These are phyloP conservation scores for Haliclona indistincta DNA, from an alignment of 37 sponge, comb jelly and placozoan species.

Conservation along the genomic window DNA sequence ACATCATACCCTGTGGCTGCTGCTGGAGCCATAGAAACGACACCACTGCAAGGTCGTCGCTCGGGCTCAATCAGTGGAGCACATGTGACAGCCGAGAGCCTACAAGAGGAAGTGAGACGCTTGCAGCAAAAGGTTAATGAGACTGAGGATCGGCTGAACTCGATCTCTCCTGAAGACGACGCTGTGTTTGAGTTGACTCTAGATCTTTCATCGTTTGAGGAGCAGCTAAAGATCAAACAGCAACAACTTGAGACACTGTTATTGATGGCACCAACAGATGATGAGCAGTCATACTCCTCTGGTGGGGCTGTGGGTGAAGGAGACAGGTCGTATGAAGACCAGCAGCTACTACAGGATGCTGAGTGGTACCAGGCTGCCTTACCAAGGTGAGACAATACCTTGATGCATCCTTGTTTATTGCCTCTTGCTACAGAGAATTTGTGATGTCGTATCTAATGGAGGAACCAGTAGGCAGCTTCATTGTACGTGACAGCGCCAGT, in stretches of 20 bases:
- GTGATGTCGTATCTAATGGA: conserved; percentile 53
- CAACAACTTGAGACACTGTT: background rate
- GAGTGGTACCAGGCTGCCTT: conserved; percentile 61
- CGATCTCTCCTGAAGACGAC: background rate
- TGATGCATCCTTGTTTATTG: background rate
- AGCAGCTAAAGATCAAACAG: background rate
- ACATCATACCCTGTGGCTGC: too few species aligned
- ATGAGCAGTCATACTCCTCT: background rate
- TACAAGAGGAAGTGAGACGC: background rate
- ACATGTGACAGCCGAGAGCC: background rate
- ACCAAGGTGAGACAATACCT: conserved; percentile 23
- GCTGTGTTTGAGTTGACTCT: background rate
- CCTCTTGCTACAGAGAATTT: conserved; percentile 23
- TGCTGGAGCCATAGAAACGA: too few species aligned
- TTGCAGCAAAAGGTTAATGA: background rate
- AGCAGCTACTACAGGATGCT: conserved; percentile 37
- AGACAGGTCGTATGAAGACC: background rate
- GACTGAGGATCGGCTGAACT: background rate
- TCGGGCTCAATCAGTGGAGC: too few species aligned
- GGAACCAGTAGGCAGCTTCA: conserved; percentile 48
- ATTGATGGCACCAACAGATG: background rate
- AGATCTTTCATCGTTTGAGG: background rate
- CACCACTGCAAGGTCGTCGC: too few species aligned
- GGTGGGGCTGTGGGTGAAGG: background rate
- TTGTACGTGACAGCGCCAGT: conserved; percentile 45